A percentile compares a stretch with the other conserved stretches of the same genome.
Evolutionary conservation across 2,797 vertebrate genomes (phyloP).

Genomic region (Paguma larvata): DNA sequence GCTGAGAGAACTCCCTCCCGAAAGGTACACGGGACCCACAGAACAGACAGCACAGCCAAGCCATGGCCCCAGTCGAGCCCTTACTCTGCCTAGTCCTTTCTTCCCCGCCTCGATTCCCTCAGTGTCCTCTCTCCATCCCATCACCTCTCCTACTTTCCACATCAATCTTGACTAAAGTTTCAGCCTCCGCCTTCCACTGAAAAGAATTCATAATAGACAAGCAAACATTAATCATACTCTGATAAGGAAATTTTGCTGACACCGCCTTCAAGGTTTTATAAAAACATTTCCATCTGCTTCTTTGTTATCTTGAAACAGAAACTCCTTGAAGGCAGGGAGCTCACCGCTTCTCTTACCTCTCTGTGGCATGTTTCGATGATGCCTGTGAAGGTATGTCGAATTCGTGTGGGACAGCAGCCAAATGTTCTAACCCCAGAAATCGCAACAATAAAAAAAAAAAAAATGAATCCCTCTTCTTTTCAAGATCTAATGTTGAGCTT

Average conservation of each 20-base stretch:
- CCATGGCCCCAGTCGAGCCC: not conserved
- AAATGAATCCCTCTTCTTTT: constrained; percentile 26
- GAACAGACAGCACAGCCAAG: not conserved
- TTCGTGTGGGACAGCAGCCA: not conserved
- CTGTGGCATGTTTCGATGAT: not conserved
- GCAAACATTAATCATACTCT: not conserved
- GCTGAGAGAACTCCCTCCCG: not conserved
- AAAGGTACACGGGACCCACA: not conserved
- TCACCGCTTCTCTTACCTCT: not conserved
- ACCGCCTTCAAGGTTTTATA: not conserved
- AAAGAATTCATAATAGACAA: constrained; percentile 49
- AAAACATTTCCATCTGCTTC: constrained; percentile 30
- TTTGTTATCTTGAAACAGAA: constrained; percentile 32
- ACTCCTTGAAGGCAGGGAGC: not conserved
- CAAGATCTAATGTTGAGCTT: constrained; percentile 47
- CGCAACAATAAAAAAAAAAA: not conserved
- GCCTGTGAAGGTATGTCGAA: not conserved
- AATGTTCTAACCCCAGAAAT: constrained; percentile 19
- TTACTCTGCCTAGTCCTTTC: not conserved
- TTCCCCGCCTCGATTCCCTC: not conserved
- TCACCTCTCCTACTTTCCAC: not conserved
- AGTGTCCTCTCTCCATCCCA: not conserved
- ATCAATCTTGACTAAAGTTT: not conserved
- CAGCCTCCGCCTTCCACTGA: not conserved
- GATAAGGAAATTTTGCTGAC: constrained; percentile 48